A percentile compares a stretch with the other conserved stretches of the same genome.
Evolutionary conservation across 2,797 vertebrate genomes (phyloP).

Genomic region (Crax fasciolata): DNA sequence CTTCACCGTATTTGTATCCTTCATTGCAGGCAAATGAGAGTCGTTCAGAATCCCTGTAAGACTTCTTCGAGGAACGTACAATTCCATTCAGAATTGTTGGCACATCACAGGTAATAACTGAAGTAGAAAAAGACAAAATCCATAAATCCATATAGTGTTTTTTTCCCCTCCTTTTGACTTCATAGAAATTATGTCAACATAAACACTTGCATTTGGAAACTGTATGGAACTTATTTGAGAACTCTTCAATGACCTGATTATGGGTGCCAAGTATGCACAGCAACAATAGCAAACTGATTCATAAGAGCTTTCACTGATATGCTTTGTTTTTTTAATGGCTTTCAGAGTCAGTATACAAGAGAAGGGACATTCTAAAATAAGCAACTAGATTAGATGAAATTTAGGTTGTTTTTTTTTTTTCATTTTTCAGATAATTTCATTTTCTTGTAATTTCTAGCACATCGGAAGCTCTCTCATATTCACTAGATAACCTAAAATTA

Average conservation of each 20-base stretch:
- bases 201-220: not conserved
- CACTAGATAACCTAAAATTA: not conserved
- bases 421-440: not conserved
- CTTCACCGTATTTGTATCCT: conserved; percentile 14
- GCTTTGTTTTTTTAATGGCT: not conserved
- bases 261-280: not conserved
- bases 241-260: not conserved
- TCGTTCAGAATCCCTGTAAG: conserved; percentile 31
- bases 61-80: not conserved
- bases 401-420: not conserved
- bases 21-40: conserved; percentile 21
- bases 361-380: not conserved
- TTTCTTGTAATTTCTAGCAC: not conserved
- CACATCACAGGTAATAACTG: not conserved
- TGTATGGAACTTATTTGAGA: not conserved
- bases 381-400: not conserved
- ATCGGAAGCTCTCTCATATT: not conserved
- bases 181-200: not conserved
- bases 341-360: not conserved
- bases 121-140: not conserved
- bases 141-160: not conserved
- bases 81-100: not conserved
- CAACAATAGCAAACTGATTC: not conserved
- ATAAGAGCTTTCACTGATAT: not conserved
- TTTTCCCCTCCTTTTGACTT: not conserved